phyloP scores from a whole-genome alignment of 2,113 vertebrate genomes.

The Lethenteron reissneri region DNA sequence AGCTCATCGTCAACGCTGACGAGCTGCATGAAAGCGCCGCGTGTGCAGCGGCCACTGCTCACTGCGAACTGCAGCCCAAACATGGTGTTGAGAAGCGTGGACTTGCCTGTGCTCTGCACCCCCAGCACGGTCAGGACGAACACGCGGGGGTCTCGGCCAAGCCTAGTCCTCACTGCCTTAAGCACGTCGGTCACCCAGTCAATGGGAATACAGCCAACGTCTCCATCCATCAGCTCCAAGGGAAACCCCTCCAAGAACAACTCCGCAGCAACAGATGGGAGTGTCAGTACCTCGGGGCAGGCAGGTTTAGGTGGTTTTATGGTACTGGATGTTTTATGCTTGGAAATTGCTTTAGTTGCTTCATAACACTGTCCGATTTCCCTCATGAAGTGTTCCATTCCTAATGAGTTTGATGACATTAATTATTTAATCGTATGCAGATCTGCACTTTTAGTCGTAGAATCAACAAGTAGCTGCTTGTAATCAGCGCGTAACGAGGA shows the following conservation, averaged over 20 bases:
- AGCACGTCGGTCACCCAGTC: conserved; percentile 35
- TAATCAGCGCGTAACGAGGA: neutral
- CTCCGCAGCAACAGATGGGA: conserved; percentile 19
- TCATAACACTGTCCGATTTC: conserved; percentile 49
- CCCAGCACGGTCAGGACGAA: conserved; percentile 32
- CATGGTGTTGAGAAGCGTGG: conserved; percentile 39
- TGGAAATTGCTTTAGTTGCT: conserved; percentile 17
- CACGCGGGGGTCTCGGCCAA: conserved; percentile 20
- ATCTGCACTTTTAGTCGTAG: neutral
- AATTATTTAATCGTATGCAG: neutral
- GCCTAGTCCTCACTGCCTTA: conserved; percentile 17
- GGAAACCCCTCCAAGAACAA: conserved; percentile 32
- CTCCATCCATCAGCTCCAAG: conserved; percentile 37
- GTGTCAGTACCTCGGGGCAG: neutral
- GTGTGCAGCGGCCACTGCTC: conserved; percentile 8
- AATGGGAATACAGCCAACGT: conserved; percentile 30
- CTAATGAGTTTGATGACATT: neutral
- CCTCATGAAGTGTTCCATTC: conserved; percentile 27
- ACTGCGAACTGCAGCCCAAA: conserved; percentile 24
- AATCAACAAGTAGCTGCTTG: neutral
- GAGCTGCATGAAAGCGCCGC: conserved; percentile 9
- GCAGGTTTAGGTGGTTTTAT: no score
- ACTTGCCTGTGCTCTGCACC: conserved; percentile 40
- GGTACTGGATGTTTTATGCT: conserved; percentile 7
- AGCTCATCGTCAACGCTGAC: neutral